Percentiles rank a stretch among this genome's conserved stretches.
phyloP scores from a whole-genome alignment of 2,888 invertebrate genomes.

The Temnothorax unifasciatus region DNA sequence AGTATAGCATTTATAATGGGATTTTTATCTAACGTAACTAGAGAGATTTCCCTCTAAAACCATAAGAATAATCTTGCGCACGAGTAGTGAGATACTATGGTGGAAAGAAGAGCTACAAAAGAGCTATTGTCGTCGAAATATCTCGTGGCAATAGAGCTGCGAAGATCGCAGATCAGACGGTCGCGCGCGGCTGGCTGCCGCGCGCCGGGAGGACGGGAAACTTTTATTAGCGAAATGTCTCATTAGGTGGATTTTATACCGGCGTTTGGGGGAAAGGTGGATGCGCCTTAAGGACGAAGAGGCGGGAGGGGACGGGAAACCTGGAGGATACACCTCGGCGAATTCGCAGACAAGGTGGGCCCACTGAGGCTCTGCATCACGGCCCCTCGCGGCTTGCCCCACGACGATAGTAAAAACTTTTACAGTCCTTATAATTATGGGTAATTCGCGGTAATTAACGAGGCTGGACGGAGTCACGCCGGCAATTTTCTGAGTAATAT shows the following conservation, averaged over 20 bases:
- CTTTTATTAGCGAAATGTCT: slow-evolving; percentile 79
- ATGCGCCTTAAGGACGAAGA: slow-evolving; percentile 53
- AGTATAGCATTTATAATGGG: neutral
- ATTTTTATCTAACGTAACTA: neutral
- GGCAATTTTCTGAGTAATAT: slow-evolving; percentile 86
- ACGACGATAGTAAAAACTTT: slow-evolving; percentile 86
- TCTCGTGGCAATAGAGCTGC: slow-evolving; percentile 32
- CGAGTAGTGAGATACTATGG: neutral
- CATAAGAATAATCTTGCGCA: slow-evolving; percentile 14
- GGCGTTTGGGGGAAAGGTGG: slow-evolving; percentile 51
- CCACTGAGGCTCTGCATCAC: slow-evolving; percentile 85
- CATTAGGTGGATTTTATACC: slow-evolving; percentile 76
- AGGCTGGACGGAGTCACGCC: slow-evolving; percentile 85
- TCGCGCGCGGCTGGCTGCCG: slow-evolving; percentile 12
- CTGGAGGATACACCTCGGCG: slow-evolving; percentile 80
- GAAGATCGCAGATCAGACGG: slow-evolving; percentile 39
- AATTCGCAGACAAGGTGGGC: slow-evolving; percentile 83
- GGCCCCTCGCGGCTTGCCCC: slow-evolving; percentile 82
- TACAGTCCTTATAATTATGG: slow-evolving; percentile 86
- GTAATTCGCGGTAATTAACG: slow-evolving; percentile 86
- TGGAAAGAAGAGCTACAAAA: neutral
- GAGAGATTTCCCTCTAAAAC: neutral
- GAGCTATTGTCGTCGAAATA: slow-evolving; percentile 48
- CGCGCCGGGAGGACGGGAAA: slow-evolving; percentile 48
- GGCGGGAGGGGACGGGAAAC: slow-evolving; percentile 45